Base-by-base conservation (phyloP, 2,797 vertebrate genomes). In the Lutra lutra region DNA sequence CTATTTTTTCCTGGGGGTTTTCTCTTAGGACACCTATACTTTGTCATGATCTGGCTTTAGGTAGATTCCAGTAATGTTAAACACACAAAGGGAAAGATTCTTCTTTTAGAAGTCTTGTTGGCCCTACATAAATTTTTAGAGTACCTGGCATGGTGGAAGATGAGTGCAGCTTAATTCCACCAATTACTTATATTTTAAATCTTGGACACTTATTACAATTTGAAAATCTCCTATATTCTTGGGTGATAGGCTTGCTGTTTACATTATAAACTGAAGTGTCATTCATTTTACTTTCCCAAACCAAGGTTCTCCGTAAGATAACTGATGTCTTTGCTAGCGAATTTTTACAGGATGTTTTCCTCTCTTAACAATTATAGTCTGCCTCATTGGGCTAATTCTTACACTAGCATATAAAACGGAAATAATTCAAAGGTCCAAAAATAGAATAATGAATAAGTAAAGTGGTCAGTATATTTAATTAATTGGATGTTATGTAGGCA, bases 361-460 rank as follows among this genome's bases (percentile, higher is more conserved):
- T 82, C 13, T 86, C 12, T 95, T 84, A 92, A 78, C 90, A 92
- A 73, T 94, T 66, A 54, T 40, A 83, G 48, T 38, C 7, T 92
- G 73, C 7, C 38, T 95, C 62, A 38, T 79, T 95, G 60, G 51
- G 14, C 25, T 64, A 10, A 25, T 40, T 95, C 15, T 7, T 93
- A 72, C 11, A 60, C 7, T 40, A 35, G 12, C 48, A 68, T 38
- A 86, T 3, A 88, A 92, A 93, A 82, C 46, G 7, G 15, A 73
- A 87, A 95, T 51, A 94, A 82, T 70, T 94, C 15, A 60, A 82
- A 95, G 11, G 4, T 79, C n/a, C 51, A 51, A 75, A 96, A 87
- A 83, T 72, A 90, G 38, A 93, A 75, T 86, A 60, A 48, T 83
- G 48, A 72, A 29, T 72, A 62, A 72, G 10, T 94, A 85, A 94